phyloP scores from a whole-genome alignment of 2,797 vertebrate species.

The Sebastes hubbsi region DNA sequence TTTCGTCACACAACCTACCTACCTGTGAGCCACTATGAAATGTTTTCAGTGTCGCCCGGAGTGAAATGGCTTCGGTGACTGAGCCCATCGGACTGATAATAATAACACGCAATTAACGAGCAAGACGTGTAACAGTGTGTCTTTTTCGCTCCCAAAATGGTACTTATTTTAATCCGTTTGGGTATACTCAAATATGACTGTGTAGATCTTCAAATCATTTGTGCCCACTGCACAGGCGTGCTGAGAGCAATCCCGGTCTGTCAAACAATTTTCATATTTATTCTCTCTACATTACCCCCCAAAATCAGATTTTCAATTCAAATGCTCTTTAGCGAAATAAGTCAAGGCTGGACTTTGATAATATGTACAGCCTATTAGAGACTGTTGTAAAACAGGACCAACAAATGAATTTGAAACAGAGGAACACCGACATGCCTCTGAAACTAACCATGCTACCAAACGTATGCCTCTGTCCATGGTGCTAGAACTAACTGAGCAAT shows the following conservation, averaged over 20 bases:
- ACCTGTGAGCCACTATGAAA: constrained; percentile 45
- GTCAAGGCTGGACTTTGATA: constrained; percentile 6
- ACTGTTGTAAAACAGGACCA: background rate
- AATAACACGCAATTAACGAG: constrained; percentile 75
- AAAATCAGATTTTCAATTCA: background rate
- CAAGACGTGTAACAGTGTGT: constrained; percentile 65
- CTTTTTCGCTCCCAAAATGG: constrained; percentile 48
- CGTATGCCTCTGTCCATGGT: background rate
- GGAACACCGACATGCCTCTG: background rate
- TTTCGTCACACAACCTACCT: constrained; percentile 48
- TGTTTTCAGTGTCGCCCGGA: constrained; percentile 50
- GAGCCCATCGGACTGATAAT: constrained; percentile 67
- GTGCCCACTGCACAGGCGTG: constrained; percentile 9
- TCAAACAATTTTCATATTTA: constrained; percentile 18
- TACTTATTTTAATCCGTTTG: constrained; percentile 35
- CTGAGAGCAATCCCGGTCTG: constrained; percentile 22
- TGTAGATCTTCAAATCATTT: constrained; percentile 37
- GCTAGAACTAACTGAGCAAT: background rate
- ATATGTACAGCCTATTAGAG: constrained; percentile 13
- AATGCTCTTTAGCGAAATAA: constrained; percentile 13
- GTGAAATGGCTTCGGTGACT: constrained; percentile 60
- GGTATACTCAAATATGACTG: constrained; percentile 39
- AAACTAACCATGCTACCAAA: background rate
- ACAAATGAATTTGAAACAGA: background rate
- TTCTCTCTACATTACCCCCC: background rate